A percentile compares a stretch with the other conserved stretches of the same genome.
Conservation (phyloP, 2,797 vertebrate species). For the Tadarida brasiliensis region DNA sequence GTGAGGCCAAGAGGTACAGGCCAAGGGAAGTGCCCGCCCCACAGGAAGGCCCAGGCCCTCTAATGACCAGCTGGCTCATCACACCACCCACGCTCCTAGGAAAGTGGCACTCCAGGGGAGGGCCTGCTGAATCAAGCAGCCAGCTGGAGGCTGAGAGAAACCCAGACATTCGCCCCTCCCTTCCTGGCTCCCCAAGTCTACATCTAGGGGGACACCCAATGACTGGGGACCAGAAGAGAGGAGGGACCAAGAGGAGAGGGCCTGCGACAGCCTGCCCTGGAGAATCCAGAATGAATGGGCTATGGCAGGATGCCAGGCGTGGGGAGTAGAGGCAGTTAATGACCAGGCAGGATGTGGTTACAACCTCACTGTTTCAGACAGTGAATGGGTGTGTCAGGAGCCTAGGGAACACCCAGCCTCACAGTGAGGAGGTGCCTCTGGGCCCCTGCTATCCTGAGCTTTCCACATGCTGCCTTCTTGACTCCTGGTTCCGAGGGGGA, state of each 20-base stretch:
- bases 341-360: conserved; percentile 62
- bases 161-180: not conserved
- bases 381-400: not conserved
- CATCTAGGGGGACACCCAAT: not conserved
- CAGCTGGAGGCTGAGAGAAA: not conserved
- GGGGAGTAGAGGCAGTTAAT: not conserved
- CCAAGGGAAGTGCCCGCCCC: not conserved
- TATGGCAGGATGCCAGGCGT: not conserved
- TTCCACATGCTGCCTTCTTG: not conserved
- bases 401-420: not conserved
- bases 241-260: not conserved
- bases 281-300: not conserved
- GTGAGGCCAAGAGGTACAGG: not conserved
- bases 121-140: conserved; percentile 38
- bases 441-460: not conserved
- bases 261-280: not conserved
- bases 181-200: not conserved
- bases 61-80: conserved; percentile 66
- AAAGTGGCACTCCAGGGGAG: not conserved
- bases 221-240: not conserved
- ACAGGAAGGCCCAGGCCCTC: conserved; percentile 65
- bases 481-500: not conserved
- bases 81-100: conserved; percentile 22
- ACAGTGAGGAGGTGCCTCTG: not conserved
- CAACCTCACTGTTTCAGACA: not conserved